A percentile compares a stretch with the other conserved stretches of the same genome.
Evolutionary conservation across 2,113 vertebrate species (phyloP).

Genomic region (Oryzias melastigma): DNA sequence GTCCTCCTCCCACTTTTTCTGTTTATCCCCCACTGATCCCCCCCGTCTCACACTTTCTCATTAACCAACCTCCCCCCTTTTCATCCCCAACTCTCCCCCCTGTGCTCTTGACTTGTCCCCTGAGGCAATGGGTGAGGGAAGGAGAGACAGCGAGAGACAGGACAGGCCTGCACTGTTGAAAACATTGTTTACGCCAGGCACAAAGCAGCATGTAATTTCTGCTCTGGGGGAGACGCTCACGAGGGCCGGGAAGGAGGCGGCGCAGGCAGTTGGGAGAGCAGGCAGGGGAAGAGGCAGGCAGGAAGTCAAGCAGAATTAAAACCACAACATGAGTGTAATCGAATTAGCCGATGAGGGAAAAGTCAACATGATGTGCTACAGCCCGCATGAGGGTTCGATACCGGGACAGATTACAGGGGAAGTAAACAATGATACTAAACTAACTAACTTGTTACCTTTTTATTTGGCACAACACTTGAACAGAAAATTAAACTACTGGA

Average conservation of each 20-base stretch:
- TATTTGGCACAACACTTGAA: neutral
- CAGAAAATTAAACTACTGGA: neutral
- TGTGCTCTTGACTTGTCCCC: conserved; percentile 33
- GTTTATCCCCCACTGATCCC: conserved; percentile 44
- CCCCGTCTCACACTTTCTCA: conserved; percentile 34
- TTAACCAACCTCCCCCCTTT: conserved; percentile 32
- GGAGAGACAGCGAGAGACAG: conserved; percentile 42
- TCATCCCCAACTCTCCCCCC: conserved; percentile 31
- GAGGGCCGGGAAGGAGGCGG: conserved; percentile 31
- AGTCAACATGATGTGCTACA: conserved; percentile 28
- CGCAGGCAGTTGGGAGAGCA: conserved; percentile 8
- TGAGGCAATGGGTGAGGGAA: conserved; percentile 14
- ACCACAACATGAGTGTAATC: conserved; percentile 40
- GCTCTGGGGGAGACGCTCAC: conserved; percentile 62
- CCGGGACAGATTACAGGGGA: conserved; percentile 3
- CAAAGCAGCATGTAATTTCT: conserved; percentile 73
- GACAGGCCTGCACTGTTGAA: conserved; percentile 67
- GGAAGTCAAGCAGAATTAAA: conserved; percentile 53
- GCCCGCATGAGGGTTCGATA: conserved; percentile 8
- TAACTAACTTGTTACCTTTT: neutral
- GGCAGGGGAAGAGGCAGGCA: conserved; percentile 22
- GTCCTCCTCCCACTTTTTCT: conserved; percentile 18
- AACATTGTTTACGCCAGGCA: conserved; percentile 71
- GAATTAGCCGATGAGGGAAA: conserved; percentile 43
- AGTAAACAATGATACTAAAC: neutral